Conservation (phyloP, 2,888 invertebrate species). For the Heliconius charithonia region DNA sequence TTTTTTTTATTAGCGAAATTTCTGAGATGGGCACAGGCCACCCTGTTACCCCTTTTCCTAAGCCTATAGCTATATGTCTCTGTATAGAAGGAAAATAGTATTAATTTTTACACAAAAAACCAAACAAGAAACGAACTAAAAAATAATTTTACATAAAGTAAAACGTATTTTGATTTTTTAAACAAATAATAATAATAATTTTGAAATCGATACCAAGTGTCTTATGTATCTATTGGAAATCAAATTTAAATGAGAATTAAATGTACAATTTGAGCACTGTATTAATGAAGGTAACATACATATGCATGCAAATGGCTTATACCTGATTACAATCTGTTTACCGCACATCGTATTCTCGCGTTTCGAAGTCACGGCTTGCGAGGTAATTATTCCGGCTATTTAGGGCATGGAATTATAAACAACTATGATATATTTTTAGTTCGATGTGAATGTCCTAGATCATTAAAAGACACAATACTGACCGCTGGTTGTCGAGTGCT, state of each 20-base stretch:
- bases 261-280: background rate
- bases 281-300: background rate
- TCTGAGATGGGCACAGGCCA: too few species aligned
- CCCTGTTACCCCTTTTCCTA: too few species aligned
- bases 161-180: too few species aligned
- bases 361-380: constrained; percentile 20
- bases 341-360: constrained; percentile 9
- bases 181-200: too few species aligned
- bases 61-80: too few species aligned
- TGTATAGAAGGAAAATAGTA: too few species aligned
- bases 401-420: constrained; percentile 37
- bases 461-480: background rate
- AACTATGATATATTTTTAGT: constrained; percentile 27
- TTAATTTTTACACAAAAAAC: too few species aligned
- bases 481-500: background rate
- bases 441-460: constrained; percentile 32
- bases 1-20: too few species aligned
- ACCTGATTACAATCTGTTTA: background rate
- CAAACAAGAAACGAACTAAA: too few species aligned
- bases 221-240: background rate
- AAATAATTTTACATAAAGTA: too few species aligned
- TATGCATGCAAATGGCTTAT: constrained; percentile 21
- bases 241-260: background rate
- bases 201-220: too few species aligned
- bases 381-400: constrained; percentile 30